Percentiles rank a stretch among this genome's conserved stretches.
These are phyloP conservation scores for Standfussiana lucernea DNA, from an alignment of 2,888 invertebrate genomes.

Conservation along the genomic window DNA sequence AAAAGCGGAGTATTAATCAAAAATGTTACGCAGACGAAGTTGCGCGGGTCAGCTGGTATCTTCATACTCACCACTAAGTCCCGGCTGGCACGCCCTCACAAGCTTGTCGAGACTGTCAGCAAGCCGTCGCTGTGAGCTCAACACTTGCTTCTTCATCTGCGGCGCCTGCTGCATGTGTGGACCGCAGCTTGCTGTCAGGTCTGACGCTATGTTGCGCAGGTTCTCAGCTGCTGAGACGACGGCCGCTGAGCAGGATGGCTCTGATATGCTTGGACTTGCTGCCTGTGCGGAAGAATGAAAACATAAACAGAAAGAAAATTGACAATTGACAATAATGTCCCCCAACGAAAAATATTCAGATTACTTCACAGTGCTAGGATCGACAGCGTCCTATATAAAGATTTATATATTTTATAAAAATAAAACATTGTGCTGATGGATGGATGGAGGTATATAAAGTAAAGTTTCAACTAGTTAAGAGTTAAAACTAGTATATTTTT, in stretches of 20 bases:
- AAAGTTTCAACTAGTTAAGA: no score
- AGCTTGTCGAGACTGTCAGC: slow-evolving; percentile 65
- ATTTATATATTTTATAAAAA: no score
- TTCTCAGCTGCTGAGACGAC: slow-evolving; percentile 64
- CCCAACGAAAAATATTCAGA: no score
- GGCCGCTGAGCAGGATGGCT: slow-evolving; percentile 66
- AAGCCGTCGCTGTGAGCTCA: slow-evolving; percentile 39
- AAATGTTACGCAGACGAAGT: no score
- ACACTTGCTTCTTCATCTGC: slow-evolving; percentile 10
- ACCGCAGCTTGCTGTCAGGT: slow-evolving; percentile 51
- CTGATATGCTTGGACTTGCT: slow-evolving; percentile 65
- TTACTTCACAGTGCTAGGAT: no score
- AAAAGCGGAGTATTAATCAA: no score
- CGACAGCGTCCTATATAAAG: no score
- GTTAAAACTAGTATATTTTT: no score
- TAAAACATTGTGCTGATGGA: no score
- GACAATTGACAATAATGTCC: no score
- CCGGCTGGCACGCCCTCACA: slow-evolving; percentile 53
- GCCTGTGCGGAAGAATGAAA: slow-evolving; percentile 1
- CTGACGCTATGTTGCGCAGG: slow-evolving; percentile 60
- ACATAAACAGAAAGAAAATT: background rate
- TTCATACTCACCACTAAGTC: slow-evolving; percentile 25
- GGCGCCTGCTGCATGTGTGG: slow-evolving; percentile 50
- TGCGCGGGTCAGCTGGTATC: no score
- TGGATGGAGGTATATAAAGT: no score